Evolutionary conservation across 2,797 vertebrate species (phyloP).

Genomic region (Siniperca undulata): DNA sequence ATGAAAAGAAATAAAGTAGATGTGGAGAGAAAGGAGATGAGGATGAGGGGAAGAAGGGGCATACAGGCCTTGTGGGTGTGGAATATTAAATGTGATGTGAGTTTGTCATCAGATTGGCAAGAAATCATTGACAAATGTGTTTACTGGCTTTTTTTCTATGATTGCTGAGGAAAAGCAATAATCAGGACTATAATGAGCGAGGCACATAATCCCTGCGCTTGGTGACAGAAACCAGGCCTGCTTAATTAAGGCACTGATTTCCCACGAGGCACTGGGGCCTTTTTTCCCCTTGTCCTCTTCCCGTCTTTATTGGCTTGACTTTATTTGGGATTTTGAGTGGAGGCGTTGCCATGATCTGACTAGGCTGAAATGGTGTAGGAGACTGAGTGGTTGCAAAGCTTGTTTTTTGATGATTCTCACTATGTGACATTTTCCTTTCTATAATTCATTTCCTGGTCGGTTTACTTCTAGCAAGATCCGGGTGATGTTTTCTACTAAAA

Average conservation of each 20-base stretch:
- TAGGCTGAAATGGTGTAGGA: background rate
- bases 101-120: constrained; percentile 69
- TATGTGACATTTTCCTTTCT: background rate
- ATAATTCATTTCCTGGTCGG: background rate
- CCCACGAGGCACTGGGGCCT: constrained; percentile 75
- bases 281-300: constrained; percentile 50
- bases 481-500: constrained; percentile 33
- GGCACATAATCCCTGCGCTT: constrained; percentile 74
- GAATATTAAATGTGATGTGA: constrained; percentile 64
- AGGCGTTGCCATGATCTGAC: constrained; percentile 38
- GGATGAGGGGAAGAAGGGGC: background rate
- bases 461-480: constrained; percentile 19
- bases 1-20: constrained; percentile 10
- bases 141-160: constrained; percentile 71
- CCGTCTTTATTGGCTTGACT: constrained; percentile 61
- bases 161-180: constrained; percentile 80
- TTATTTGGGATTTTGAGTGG: constrained; percentile 54
- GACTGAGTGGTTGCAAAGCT: background rate
- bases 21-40: background rate
- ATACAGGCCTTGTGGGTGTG: constrained; percentile 6
- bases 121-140: constrained; percentile 78
- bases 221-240: constrained; percentile 81
- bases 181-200: constrained; percentile 80
- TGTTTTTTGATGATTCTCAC: background rate
- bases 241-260: constrained; percentile 85